Evolutionary conservation across 2,888 invertebrate genomes (phyloP), one percentile per base, ranked within the genome.

Genomic region (Odontocerum albicorne): DNA sequence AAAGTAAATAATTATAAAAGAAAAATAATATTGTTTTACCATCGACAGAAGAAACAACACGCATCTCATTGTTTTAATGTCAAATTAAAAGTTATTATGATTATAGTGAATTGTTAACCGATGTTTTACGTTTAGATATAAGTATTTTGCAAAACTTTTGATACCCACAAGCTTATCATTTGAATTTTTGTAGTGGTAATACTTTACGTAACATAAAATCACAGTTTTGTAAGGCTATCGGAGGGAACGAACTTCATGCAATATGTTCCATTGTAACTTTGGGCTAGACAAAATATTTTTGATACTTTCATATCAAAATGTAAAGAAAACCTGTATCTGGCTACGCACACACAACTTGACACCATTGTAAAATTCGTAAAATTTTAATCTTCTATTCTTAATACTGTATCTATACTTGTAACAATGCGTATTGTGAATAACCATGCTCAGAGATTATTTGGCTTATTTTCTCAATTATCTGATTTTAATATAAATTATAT

Each of bases 231-330:
- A 32, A 19, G 20, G 39, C 12, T 38, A 33, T 31, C 20, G 33
- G 17, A 13, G 32, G 15, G 20, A 20, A 20, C 8, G 38, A 38
- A 45, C 19, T 16, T 19, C 10, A 49, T 19, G 49, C 39, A 49
- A 49, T 38, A 49, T 36, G 36, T 21, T 27, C 12, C 17, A 21
- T 35, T 44, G 38, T 40, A 42, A 47, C 36, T 36, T 47, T 51
- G 64, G 66, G 70, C 66, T 69, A 72, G 72, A 72, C 72, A 69
- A 74, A 73, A 77, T 78, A 78, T 78, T 78, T 78, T 78, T 78
- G 77, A 77, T 78, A 78, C 77, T 77, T 77, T 77, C 74, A 77
- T 77, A 77, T 64, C 62, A 62, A 63, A 59, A 60, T 57, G 38
- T 27, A 47, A 49, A 44, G 43, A 52, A 54, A 54, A 35, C 43